Base-by-base conservation (phyloP, 2,888 invertebrate genomes). In the Aleiodes leptofemur region DNA sequence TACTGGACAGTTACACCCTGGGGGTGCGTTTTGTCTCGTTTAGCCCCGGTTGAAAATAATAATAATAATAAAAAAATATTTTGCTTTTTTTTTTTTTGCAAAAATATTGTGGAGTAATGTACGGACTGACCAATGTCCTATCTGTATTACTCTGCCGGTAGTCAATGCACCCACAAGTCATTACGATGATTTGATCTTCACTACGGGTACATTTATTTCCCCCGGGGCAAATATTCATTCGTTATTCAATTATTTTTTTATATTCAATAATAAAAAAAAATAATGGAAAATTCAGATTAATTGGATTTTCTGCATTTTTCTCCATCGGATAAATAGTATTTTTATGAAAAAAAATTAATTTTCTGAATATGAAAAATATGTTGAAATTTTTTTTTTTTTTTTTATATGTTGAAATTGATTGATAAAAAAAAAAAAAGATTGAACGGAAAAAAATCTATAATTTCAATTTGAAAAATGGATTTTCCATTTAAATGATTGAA, bases 401-500 rank as follows among this genome's bases (percentile, higher is more conserved):
- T n/a, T n/a, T n/a, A n/a, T n/a, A n/a, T n/a, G n/a, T n/a, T n/a
- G n/a, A n/a, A 23, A 23, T 23, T 23, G 2, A 23, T 23, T 23
- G 1, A 23, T 1, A 23, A 23, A 23, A 23, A 23, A 23, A 23
- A 23, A 2, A 23, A 23, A 23, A 23, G 23, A 23, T 23, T 23
- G 23, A 23, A 23, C 23, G 23, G 23, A 23, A 23, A 23, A 23
- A 23, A 23, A 23, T 23, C 23, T 23, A 23, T 23, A 23, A 23
- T 23, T 23, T 23, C 2, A 23, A 23, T 23, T 23, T 23, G 2
- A 23, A 1, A 23, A 23, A 23, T 23, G 23, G 1, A 23, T 23
- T 23, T 23, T 61, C 38, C 34, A 61, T 38, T 77, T 77, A 72
- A 76, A 78, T 75, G 71, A 70, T 77, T 73, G 72, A 53, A 51